These are phyloP conservation scores for Valencia hispanica DNA, from an alignment of 2,797 vertebrate species.

Conservation along the genomic window DNA sequence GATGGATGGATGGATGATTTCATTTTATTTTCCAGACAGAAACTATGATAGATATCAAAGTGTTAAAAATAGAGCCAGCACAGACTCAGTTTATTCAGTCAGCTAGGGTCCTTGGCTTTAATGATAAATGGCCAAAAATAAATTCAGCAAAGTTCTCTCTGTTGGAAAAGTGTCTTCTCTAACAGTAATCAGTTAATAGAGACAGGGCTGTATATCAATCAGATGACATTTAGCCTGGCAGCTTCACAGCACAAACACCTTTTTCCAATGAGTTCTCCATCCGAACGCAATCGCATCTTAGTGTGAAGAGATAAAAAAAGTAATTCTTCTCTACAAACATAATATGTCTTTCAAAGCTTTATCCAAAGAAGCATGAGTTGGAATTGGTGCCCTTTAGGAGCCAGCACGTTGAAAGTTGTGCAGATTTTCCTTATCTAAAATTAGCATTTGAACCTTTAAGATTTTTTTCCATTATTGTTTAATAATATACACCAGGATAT, in stretches of 20 bases:
- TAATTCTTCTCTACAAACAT: slow-evolving; percentile 9
- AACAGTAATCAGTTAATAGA: background rate
- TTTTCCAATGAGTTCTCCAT: slow-evolving; percentile 42
- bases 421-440: background rate
- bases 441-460: background rate
- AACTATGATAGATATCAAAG: background rate
- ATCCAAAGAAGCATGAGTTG: background rate
- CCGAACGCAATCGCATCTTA: slow-evolving; percentile 13
- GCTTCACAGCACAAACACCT: slow-evolving; percentile 29
- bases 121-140: background rate
- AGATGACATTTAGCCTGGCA: slow-evolving; percentile 62
- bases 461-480: background rate
- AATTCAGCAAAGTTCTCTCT: background rate
- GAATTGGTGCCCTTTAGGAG: slow-evolving; percentile 23
- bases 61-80: background rate
- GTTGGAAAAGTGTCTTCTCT: background rate
- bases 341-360: background rate
- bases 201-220: slow-evolving; percentile 33
- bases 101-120: background rate
- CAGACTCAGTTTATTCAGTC: background rate
- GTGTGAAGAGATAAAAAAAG: slow-evolving; percentile 29
- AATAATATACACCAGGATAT: background rate
- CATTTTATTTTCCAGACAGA: background rate
- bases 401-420: background rate
- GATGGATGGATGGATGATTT: too few species aligned